Conservation (phyloP, 1,140 invertebrate species). For the Tetragnatha versicolor region DNA sequence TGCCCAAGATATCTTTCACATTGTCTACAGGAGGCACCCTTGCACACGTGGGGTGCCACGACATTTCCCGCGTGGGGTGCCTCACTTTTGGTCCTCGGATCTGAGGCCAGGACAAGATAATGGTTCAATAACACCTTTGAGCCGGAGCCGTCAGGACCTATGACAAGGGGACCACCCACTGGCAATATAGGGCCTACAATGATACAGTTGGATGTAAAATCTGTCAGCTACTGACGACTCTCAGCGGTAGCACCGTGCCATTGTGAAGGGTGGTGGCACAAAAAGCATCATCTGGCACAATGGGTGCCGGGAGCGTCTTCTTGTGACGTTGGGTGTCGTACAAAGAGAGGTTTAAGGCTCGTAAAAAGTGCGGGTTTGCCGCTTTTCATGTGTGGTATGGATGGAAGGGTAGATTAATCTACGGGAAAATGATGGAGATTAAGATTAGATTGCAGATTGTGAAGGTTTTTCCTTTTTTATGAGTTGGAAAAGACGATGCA, state of each 20-base stretch:
- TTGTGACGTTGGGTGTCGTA: background rate
- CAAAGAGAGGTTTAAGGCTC: slow-evolving; percentile 1
- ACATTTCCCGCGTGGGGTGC: too few relatives aligned
- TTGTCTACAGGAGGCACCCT: too few relatives aligned
- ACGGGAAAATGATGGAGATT: too few relatives aligned
- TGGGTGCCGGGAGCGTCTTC: slow-evolving; percentile 31
- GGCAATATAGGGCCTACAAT: slow-evolving; percentile 29
- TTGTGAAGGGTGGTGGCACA: slow-evolving; percentile 8
- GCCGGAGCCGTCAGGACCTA: background rate
- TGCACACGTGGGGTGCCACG: too few relatives aligned
- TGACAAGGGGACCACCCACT: slow-evolving; percentile 34
- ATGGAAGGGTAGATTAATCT: too few relatives aligned
- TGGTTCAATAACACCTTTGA: slow-evolving; percentile 12
- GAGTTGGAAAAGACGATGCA: too few relatives aligned
- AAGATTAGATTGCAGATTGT: too few relatives aligned
- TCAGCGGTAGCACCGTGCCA: background rate
- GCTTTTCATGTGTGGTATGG: too few relatives aligned
- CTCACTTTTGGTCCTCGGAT: too few relatives aligned
- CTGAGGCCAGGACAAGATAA: slow-evolving; percentile 25
- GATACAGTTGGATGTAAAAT: slow-evolving; percentile 46
- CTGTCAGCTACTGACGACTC: slow-evolving; percentile 34
- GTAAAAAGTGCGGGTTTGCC: too few relatives aligned
- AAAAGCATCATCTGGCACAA: slow-evolving; percentile 11
- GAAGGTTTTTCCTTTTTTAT: too few relatives aligned
- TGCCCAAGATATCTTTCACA: too few relatives aligned